Conservation (phyloP, 2,888 invertebrate genomes). For the Spilarctia lutea region DNA sequence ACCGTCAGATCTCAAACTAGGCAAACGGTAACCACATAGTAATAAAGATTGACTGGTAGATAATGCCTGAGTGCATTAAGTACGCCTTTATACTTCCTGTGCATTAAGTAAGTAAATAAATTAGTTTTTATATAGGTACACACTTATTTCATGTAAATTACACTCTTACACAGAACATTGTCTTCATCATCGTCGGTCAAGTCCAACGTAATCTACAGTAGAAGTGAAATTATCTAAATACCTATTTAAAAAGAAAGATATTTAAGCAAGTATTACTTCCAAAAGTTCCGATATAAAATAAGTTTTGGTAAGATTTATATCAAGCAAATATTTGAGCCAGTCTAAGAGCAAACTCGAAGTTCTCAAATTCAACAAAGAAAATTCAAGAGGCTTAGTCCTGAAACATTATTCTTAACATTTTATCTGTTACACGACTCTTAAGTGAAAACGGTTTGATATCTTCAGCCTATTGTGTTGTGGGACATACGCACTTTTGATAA, state of each 20-base stretch:
- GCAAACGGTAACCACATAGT: no score
- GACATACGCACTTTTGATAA: not conserved
- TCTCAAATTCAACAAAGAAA: conserved; percentile 14
- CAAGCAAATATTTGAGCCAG: conserved; percentile 10
- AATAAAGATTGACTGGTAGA: no score
- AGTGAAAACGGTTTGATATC: conserved; percentile 9
- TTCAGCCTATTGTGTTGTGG: conserved; percentile 2
- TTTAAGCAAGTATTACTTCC: no score
- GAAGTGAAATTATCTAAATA: not conserved
- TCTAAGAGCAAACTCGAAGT: conserved; percentile 13
- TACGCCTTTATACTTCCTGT: no score
- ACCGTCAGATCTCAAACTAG: no score
- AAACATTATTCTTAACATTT: conserved; percentile 12
- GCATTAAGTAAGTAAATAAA: no score
- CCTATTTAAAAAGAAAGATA: not conserved
- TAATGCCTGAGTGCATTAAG: no score
- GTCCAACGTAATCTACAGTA: not conserved
- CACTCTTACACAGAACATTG: no score
- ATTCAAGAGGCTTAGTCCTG: conserved; percentile 7
- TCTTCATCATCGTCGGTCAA: no score
- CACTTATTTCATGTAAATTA: no score
- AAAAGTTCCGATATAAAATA: conserved; percentile 1
- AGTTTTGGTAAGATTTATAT: conserved; percentile 7
- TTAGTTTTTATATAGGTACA: no score
- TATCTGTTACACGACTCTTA: conserved; percentile 1